These are phyloP conservation scores for Cephus runcator DNA, from an alignment of 2,888 invertebrate genomes.

Conservation along the genomic window DNA sequence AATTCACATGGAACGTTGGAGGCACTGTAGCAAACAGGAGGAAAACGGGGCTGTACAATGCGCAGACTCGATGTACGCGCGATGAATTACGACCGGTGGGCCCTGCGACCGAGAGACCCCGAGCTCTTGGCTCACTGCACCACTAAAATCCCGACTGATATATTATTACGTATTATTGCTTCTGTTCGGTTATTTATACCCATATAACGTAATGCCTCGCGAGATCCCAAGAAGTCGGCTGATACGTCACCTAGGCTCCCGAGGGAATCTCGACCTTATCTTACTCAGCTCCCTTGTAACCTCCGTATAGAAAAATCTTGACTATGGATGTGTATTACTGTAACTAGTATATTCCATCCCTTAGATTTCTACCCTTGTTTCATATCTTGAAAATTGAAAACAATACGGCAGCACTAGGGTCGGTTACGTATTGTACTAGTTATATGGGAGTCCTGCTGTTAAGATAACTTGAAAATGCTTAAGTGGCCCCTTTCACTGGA, in stretches of 20 bases:
- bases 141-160: constrained; percentile 66
- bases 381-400: background rate
- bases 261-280: constrained; percentile 58
- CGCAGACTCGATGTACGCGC: constrained; percentile 33
- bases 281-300: constrained; percentile 36
- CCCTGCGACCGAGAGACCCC: constrained; percentile 43
- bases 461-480: background rate
- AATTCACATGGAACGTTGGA: background rate
- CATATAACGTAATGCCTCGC: constrained; percentile 64
- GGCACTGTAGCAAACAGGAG: background rate
- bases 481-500: background rate
- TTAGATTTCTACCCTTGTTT: background rate
- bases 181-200: constrained; percentile 65
- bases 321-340: constrained; percentile 1
- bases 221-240: constrained; percentile 56
- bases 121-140: constrained; percentile 46
- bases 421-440: background rate
- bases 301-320: background rate
- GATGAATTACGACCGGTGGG: constrained; percentile 65
- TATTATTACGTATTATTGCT: constrained; percentile 67
- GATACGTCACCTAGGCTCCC: constrained; percentile 49
- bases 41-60: background rate
- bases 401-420: background rate
- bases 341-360: constrained; percentile 14
- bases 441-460: background rate